Conservation (phyloP, 2,113 vertebrate species). For the Glaucomys volans region DNA sequence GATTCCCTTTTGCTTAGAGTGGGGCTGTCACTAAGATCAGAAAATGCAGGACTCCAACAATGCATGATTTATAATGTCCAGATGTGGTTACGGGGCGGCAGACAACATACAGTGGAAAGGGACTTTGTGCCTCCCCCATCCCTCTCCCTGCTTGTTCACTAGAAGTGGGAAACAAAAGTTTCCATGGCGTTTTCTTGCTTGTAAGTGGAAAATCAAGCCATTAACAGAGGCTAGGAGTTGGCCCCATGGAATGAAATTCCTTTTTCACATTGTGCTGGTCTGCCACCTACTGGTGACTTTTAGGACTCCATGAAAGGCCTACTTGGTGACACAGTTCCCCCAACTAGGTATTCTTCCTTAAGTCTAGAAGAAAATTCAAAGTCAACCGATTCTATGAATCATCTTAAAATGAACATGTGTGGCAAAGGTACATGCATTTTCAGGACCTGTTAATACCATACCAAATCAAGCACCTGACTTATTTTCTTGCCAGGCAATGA, state of each 20-base stretch:
- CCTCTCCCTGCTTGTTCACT: constrained; percentile 40
- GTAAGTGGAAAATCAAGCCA: constrained; percentile 59
- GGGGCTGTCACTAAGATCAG: constrained; percentile 44
- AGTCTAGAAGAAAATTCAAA: constrained; percentile 48
- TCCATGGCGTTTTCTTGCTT: constrained; percentile 77
- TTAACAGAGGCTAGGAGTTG: constrained; percentile 58
- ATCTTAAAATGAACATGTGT: constrained; percentile 38
- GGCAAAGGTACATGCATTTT: constrained; percentile 31
- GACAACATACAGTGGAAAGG: constrained; percentile 32
- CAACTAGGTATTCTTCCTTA: constrained; percentile 14
- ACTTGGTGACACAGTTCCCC: neutral
- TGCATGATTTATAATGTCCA: constrained; percentile 72
- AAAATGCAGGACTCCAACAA: constrained; percentile 67
- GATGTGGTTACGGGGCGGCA: constrained; percentile 30
- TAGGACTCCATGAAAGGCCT: constrained; percentile 56
- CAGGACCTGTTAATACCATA: constrained; percentile 15
- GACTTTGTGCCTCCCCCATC: constrained; percentile 11
- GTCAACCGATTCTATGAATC: neutral
- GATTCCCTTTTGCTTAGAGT: constrained; percentile 54
- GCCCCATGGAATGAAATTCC: constrained; percentile 26
- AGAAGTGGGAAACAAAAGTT: constrained; percentile 71
- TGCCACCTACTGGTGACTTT: constrained; percentile 87
- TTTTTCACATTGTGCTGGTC: constrained; percentile 80
- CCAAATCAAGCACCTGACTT: neutral
- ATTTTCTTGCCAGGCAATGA: neutral